Evolutionary conservation across 2,113 vertebrate species (phyloP), one percentile per base, ranked within the genome.

Genomic region (Electrona antarctica): DNA sequence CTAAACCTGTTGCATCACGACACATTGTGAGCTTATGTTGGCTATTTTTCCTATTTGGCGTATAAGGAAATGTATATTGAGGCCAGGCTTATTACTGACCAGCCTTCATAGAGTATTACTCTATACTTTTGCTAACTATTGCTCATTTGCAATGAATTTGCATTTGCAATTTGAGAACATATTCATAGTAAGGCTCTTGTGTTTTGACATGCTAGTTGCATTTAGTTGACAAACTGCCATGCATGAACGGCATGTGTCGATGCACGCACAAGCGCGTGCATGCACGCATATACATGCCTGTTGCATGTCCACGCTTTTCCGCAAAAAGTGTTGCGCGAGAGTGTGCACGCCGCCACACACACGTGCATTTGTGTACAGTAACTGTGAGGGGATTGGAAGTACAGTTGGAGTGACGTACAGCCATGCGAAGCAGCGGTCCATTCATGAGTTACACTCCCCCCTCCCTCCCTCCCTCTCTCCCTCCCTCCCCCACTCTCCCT

Each of bases 381-480:
- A 41, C 33, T 41, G 59, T 7, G 33, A 4, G 48, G n/a, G 29
- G 67, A 72, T 49, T 52, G 68, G 75, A 55, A 29, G 46, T 78
- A 79, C 68, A 7, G 80, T 78, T 67, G 60, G 55, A 2, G 56
- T 85, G 85, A 89, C 70, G 79, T 86, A 4, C 82, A 86, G 61
- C 15, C 56, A 46, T 66, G 81, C 56, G 57, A 50, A 21, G 59
- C 67, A 60, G 71, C 7, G 50, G 62, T 78, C 81, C 91, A 91
- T 91, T 91, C 91, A 91, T 88, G 83, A 84, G 79, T 77, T 75
- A 57, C 61, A 67, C 73, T 6, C 46, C 61, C 61, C 29, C 11
- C 60, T 11, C 29, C 33, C 7, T 77, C 70, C 13, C 67, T 33
- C 29, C 68, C 80, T 10, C 64, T 64, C 57, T 76, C 73, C 66